These are phyloP conservation scores for Dicyrtomina minuta DNA, from an alignment of 2,888 invertebrate genomes.

Conservation along the genomic window DNA sequence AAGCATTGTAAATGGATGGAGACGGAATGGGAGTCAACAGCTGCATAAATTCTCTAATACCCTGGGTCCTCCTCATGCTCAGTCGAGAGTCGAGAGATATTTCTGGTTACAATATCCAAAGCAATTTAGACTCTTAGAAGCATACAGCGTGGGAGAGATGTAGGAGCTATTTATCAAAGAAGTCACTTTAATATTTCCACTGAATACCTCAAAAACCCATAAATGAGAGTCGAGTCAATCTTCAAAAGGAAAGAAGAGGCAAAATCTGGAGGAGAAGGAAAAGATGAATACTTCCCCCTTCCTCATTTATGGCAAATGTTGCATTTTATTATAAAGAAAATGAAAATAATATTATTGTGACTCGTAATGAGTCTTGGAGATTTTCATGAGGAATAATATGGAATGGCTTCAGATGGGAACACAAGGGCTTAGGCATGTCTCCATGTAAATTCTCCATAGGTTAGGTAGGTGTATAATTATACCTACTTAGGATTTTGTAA, in stretches of 20 bases:
- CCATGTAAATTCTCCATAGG: no score
- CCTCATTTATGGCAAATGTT: no score
- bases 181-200: constrained; percentile 3
- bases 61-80: neutral
- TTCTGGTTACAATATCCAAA: neutral
- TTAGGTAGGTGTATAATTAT: no score
- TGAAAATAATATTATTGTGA: no score
- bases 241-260: neutral
- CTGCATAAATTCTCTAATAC: neutral
- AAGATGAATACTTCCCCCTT: no score
- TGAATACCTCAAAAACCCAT: neutral
- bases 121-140: neutral
- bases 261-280: neutral
- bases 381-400: no score
- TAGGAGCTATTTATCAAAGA: neutral
- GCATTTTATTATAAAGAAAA: no score
- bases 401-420: no score
- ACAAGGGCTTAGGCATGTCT: no score
- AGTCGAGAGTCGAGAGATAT: no score
- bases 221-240: neutral
- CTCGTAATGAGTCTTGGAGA: no score
- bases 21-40: neutral
- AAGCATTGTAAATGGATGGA: neutral
- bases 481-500: no score
- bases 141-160: neutral